phyloP scores from a whole-genome alignment of 2,113 vertebrate genomes.

The Thunnus maccoyii region DNA sequence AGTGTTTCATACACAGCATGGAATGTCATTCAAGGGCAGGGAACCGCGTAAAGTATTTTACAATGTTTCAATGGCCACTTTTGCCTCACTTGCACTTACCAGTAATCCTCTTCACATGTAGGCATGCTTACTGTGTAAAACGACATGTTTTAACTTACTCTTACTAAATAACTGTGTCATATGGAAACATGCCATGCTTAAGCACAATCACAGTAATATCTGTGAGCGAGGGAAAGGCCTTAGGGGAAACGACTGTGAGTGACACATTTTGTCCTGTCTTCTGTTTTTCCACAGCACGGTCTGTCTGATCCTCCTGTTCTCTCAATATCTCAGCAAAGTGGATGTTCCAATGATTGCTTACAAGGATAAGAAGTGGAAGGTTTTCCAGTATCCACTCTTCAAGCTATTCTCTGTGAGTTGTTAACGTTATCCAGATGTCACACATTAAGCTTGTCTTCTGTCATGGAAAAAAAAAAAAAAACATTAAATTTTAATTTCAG shows the following conservation, averaged over 20 bases:
- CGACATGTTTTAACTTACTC: constrained; percentile 23
- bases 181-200: constrained; percentile 4
- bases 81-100: not conserved
- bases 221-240: not conserved
- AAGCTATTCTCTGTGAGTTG: constrained; percentile 87
- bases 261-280: constrained; percentile 28
- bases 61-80: not conserved
- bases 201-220: not conserved
- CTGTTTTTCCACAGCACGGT: constrained; percentile 79
- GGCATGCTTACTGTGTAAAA: not conserved
- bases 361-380: constrained; percentile 85
- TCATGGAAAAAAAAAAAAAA: too few relatives aligned
- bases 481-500: not conserved
- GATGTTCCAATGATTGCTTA: constrained; percentile 83
- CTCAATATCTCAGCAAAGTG: constrained; percentile 86
- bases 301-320: constrained; percentile 86
- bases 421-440: not conserved
- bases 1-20: constrained; percentile 1
- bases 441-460: not conserved
- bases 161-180: not conserved
- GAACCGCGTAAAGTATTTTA: not conserved
- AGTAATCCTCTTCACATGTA: not conserved
- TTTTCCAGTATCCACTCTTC: constrained; percentile 86
- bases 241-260: not conserved
- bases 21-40: not conserved